Evolutionary conservation across 2,888 invertebrate genomes (phyloP).

Genomic region (Mechanitis messenoides): DNA sequence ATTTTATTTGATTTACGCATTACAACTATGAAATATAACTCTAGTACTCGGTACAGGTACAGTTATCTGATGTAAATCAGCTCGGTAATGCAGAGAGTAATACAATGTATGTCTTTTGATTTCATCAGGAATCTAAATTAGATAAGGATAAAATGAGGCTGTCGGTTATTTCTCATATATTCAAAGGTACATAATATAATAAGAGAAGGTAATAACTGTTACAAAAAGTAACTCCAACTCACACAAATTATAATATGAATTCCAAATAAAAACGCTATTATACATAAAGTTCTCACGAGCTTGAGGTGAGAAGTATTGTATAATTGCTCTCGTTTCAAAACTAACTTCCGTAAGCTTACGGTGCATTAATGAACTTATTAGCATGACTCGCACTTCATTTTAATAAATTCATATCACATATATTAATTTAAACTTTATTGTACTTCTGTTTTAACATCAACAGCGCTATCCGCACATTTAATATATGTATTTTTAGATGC

Average conservation of each 20-base stretch:
- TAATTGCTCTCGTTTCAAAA: slow-evolving; percentile 53
- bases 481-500: no score
- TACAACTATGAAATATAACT: slow-evolving; percentile 7
- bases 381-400: slow-evolving; percentile 17
- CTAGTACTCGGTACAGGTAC: no score
- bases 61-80: no score
- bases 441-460: no score
- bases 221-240: slow-evolving; percentile 1
- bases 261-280: slow-evolving; percentile 38
- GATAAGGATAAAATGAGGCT: no score
- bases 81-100: no score
- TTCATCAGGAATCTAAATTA: no score
- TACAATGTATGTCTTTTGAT: no score
- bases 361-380: slow-evolving; percentile 44
- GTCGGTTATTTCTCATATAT: not conserved
- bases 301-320: slow-evolving; percentile 57
- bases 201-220: not conserved
- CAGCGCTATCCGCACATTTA: no score
- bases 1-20: slow-evolving; percentile 14
- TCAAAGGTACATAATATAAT: not conserved
- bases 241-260: slow-evolving; percentile 1
- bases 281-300: slow-evolving; percentile 50
- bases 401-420: slow-evolving; percentile 3
- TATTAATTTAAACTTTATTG: no score
- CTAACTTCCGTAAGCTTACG: slow-evolving; percentile 58